Conservation (phyloP, 2,113 vertebrate species). For the Sprattus sprattus region DNA sequence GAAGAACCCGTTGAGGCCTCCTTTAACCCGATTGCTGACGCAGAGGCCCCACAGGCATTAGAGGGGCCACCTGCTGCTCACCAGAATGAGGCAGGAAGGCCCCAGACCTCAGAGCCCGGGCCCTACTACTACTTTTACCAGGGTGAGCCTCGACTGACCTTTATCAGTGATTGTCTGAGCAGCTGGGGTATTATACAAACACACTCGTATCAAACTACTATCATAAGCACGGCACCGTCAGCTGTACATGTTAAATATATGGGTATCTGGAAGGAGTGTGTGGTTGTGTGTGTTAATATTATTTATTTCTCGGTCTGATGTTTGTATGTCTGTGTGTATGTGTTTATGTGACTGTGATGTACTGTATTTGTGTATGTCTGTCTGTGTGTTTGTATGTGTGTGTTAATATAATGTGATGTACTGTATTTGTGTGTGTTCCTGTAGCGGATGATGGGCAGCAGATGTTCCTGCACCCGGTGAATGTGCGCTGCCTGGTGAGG, state of each 20-base stretch:
- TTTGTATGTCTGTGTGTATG: background rate
- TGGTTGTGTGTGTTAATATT: background rate
- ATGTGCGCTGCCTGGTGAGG: constrained; percentile 88
- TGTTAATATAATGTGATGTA: too few relatives aligned
- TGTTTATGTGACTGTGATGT: background rate
- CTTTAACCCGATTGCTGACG: constrained; percentile 38
- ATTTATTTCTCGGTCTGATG: background rate
- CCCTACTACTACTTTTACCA: constrained; percentile 98
- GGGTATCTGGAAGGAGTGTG: background rate
- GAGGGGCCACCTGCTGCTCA: constrained; percentile 55
- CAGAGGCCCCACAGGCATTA: constrained; percentile 38
- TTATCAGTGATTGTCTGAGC: background rate
- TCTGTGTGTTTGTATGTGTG: constrained; percentile 1
- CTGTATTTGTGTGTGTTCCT: background rate
- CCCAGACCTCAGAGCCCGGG: constrained; percentile 67
- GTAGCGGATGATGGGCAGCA: constrained; percentile 95
- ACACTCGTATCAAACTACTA: too few relatives aligned
- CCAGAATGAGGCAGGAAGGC: constrained; percentile 56
- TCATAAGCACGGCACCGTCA: too few relatives aligned
- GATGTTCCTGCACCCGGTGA: constrained; percentile 96
- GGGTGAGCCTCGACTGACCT: constrained; percentile 70
- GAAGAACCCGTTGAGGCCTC: constrained; percentile 64
- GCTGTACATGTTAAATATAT: too few relatives aligned
- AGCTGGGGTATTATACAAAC: background rate
- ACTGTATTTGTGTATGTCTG: background rate